Evolutionary conservation across 1,140 invertebrate species (phyloP), one percentile per base, ranked within the genome.

Genomic region (Protaetia brevitarsis): DNA sequence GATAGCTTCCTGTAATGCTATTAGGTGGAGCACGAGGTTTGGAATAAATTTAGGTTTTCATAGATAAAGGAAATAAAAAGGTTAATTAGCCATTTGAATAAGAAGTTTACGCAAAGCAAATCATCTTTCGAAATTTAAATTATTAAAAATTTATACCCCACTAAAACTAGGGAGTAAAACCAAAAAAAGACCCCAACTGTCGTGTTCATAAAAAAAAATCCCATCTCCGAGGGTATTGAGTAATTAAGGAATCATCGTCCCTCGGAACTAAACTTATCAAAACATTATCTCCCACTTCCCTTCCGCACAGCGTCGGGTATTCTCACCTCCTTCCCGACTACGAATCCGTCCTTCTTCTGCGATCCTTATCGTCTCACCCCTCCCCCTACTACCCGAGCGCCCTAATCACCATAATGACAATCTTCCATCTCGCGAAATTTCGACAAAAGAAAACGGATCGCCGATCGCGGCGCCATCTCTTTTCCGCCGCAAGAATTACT

Each of bases 211-310:
- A n/a, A n/a, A 51, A 51, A 51, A 8, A 23, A 51, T 51, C 13
- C 19, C 41, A 19, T 51, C 41, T 23, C 11, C 41, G 21, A 16
- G 2, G 26, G 19, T 51, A 51, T 51, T 23, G 41, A 19, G 41
- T 51, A 51, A 51, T 51, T 51, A 51, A 51, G 41, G n/a, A 19
- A 51, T 51, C 41, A 51, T 23, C 41, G 21, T 23, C 41, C 19
- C 41, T n/a, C n/a, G n/a, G n/a, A n/a, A n/a, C n/a, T n/a, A n/a
- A 19, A 51, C 41, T 51, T 51, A 51, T 51, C 41, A 51, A 51
- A 51, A 51, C 41, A 51, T 51, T 51, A 51, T 51, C 41, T 51
- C 41, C 41, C 41, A 51, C 41, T 19, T 23, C 34, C 34, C n/a
- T 37, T 10, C n/a, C 16, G n/a, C 34, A 37, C 34, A n/a, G n/a